Conservation (phyloP, 2,113 vertebrate species). For the Megaptera novaeangliae region DNA sequence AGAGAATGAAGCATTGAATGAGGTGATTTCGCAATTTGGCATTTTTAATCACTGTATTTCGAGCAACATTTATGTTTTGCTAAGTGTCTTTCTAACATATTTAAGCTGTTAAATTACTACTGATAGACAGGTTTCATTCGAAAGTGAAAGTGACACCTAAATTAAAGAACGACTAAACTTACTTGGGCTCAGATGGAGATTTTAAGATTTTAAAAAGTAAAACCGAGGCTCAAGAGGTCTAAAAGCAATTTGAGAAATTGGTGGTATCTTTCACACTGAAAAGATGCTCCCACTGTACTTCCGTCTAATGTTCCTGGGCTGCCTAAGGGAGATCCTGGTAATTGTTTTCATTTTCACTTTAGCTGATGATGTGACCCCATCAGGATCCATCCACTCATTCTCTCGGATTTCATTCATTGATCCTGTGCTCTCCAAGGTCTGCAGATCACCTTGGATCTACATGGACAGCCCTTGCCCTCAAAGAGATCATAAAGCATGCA, state of each 20-base stretch:
- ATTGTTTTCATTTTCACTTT: background rate
- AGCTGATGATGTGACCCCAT: background rate
- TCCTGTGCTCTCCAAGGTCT: background rate
- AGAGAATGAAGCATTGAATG: background rate
- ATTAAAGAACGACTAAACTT: background rate
- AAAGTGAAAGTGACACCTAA: constrained; percentile 9
- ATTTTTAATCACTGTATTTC: background rate
- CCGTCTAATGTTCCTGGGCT: background rate
- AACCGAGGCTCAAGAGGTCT: background rate
- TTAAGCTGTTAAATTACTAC: background rate
- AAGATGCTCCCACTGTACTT: background rate
- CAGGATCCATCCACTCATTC: background rate
- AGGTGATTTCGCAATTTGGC: constrained; percentile 8
- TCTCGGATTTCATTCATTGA: background rate
- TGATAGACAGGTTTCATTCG: background rate
- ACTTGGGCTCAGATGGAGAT: background rate
- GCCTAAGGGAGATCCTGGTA: background rate
- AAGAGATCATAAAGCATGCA: background rate
- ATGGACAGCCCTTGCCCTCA: background rate
- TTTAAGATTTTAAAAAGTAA: constrained; percentile 12
- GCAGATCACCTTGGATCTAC: background rate
- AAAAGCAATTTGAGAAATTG: background rate
- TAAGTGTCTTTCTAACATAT: background rate
- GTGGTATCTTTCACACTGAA: background rate
- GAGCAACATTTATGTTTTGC: constrained; percentile 4